Conservation (phyloP, 2,113 vertebrate genomes). For the Colinus virginianus region DNA sequence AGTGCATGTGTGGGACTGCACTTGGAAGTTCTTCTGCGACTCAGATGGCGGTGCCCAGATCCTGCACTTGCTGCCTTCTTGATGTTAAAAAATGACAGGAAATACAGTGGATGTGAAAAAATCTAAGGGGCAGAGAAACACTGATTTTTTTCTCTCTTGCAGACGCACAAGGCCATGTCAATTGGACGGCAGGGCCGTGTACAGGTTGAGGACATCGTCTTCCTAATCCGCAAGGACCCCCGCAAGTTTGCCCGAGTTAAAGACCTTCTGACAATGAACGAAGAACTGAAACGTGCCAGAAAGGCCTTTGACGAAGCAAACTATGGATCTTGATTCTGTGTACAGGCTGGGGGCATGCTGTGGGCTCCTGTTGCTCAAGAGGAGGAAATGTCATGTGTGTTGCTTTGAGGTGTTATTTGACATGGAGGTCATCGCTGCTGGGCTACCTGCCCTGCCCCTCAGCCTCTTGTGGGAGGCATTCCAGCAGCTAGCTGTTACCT, state of each 20-base stretch:
- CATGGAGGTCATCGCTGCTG: neutral
- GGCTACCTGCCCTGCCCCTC: neutral
- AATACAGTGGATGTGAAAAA: neutral
- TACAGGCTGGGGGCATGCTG: neutral
- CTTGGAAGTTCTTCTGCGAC: neutral
- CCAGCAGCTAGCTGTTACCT: neutral
- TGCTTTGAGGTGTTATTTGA: neutral
- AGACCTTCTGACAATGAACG: slow-evolving; percentile 98
- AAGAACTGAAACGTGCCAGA: slow-evolving; percentile 95
- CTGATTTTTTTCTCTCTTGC: neutral
- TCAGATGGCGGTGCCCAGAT: neutral
- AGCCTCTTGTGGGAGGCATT: neutral
- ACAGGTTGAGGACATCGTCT: slow-evolving; percentile 98
- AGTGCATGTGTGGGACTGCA: neutral
- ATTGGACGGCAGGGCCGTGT: slow-evolving; percentile 96
- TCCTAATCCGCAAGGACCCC: slow-evolving; percentile 96
- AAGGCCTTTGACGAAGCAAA: slow-evolving; percentile 98
- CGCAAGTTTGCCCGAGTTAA: slow-evolving; percentile 97
- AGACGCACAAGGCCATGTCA: slow-evolving; percentile 98
- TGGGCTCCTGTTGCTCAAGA: neutral
- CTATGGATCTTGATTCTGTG: slow-evolving; percentile 89
- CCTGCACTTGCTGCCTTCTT: neutral
- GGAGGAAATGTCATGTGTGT: rapidly evolving
- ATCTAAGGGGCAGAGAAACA: neutral
- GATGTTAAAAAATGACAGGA: neutral